Evolutionary conservation across 2,113 vertebrate genomes (phyloP), one percentile per base, ranked within the genome.

Genomic region (Oriolus oriolus): DNA sequence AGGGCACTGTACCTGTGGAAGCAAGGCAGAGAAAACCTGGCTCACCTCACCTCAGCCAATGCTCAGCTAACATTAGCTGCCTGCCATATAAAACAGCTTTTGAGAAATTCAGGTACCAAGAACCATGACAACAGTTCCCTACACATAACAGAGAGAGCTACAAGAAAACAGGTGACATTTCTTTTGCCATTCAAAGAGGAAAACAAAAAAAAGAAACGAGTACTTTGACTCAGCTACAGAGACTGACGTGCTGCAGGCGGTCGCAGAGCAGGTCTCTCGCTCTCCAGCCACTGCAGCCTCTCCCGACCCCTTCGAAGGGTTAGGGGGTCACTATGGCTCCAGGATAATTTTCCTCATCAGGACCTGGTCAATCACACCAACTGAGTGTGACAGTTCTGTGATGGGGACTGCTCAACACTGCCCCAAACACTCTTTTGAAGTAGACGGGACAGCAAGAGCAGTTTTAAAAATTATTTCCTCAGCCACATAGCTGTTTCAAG

Each of bases 371-470:
- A 91, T 96, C 95, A 96, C 84, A 79, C 54, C 93, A 90, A 93
- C 75, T 22, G 44, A 88, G 53, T 71, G 92, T 96, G 96, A 94
- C 94, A 96, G 92, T 74, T 90, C 59, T 64, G 78, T 86, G 77
- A 96, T 28, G 89, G 88, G 78, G 84, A 95, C 27, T 78, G 22
- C 77, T 77, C 84, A 60, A 21, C 90, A 24, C 59, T 65, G 61
- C 70, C 78, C 53, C 63, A 65, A 95, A 93, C 14, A 41, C 7
- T 41, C 94, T 63, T 97, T 94, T 96, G 95, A 96, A 97, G 97
- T 83, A 52, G 52, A 76, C 18, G 42, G 86, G 57, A 87, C 79
- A 76, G 86, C 88, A 69, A 79, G 68, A 87, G 57, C 65, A 63
- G 76, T 80, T 94, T 96, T 97, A 95, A 96, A 79, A 95, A 92